These are phyloP conservation scores for Clarias magur DNA, from an alignment of 2,113 vertebrate species.

Conservation along the genomic window DNA sequence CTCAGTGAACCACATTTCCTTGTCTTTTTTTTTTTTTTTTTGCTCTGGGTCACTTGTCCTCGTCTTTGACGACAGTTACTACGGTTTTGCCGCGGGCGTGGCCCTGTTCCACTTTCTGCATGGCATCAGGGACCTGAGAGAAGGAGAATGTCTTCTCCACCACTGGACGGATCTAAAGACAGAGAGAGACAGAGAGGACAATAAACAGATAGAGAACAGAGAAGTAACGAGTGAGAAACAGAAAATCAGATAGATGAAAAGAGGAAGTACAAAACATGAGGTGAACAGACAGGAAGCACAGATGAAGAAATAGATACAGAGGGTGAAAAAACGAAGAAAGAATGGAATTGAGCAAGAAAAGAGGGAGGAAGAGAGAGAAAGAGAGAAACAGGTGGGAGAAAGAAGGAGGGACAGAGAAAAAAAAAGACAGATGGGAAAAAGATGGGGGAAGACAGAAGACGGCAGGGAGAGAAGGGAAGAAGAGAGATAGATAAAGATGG, in stretches of 20 bases:
- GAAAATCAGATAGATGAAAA: neutral
- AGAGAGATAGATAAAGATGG: neutral
- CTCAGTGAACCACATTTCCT: neutral
- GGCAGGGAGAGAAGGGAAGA: too few relatives aligned
- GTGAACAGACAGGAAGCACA: too few relatives aligned
- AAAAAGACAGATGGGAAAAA: neutral
- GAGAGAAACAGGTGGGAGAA: neutral
- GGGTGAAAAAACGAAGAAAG: too few relatives aligned
- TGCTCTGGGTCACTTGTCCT: conserved; percentile 17
- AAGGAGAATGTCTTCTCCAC: conserved; percentile 88
- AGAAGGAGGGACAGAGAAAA: neutral
- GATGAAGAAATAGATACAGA: too few relatives aligned
- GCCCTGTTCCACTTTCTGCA: conserved; percentile 87
- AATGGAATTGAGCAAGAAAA: too few relatives aligned
- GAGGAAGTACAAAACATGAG: neutral
- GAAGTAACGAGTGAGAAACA: neutral
- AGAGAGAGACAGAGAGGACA: conserved; percentile 48
- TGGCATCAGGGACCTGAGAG: conserved; percentile 85
- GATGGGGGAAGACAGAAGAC: neutral
- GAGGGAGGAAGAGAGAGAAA: neutral
- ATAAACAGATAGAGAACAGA: neutral
- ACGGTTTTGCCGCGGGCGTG: conserved; percentile 94
- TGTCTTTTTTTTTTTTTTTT: neutral
- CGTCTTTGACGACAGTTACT: conserved; percentile 71
- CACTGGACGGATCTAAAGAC: conserved; percentile 83